Base-by-base conservation (phyloP, 1,140 invertebrate genomes). In the Microplitis demolitor region DNA sequence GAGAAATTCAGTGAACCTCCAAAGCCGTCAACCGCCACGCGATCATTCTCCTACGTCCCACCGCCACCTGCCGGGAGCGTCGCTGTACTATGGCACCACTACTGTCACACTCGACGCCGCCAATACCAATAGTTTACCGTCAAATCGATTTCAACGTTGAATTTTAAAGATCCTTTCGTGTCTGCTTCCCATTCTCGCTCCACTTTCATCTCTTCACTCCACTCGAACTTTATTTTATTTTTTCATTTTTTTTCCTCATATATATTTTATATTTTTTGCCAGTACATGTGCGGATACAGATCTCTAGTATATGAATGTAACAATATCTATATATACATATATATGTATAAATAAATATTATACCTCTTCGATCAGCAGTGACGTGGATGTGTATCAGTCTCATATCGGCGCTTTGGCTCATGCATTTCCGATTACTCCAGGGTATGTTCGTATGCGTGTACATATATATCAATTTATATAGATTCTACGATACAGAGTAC, bases 1-100 rank as follows among this genome's bases (percentile, higher is more conserved):
- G 72, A 74, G 72, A 75, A 76, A 78, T 74, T 77, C 78, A 71
- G 73, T 72, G 62, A 75, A 76, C 78, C 73, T 72, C 73, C 66
- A 73, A 78, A 78, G 63, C 60, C 33, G 60, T 13, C 33, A 62
- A 60, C 33, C 60, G 60, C 60, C 11, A 14, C 33, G 14, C 16
- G 31, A 24, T 24, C 24, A 24, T 24, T 24, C 24, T 24, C 24
- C 24, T 24, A 24, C 24, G 39, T 45, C 39, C 39, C 39, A 45
- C 39, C 3, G 39, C 39, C 39, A 45, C 39, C 39, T 45, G 11
- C 6, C 39, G 11, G 11, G 6, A 6, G 39, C 39, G 39, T 45
- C 39, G 39, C 6, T 45, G 39, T 9, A 45, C 39, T 45, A 45
- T 5, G 6, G 6, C 56, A 58, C 9, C 56, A 31, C 16, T 9